phyloP scores from a whole-genome alignment of 2,797 vertebrate genomes.

The Ficedula albicollis region DNA sequence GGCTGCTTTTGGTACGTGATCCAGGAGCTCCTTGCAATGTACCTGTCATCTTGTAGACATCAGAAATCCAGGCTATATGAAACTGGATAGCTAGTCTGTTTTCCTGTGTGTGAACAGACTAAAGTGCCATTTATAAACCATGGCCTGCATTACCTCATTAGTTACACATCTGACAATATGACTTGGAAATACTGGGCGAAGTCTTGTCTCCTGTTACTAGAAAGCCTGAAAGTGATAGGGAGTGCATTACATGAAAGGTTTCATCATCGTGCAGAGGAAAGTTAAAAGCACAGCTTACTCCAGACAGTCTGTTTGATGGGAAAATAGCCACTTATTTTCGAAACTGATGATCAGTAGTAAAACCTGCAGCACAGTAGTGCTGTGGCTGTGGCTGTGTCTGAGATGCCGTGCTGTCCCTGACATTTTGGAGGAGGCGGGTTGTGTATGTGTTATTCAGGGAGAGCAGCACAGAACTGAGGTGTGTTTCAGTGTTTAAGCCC shows the following conservation, averaged over 20 bases:
- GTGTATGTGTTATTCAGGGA: neutral
- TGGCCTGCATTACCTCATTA: neutral
- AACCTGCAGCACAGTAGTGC: neutral
- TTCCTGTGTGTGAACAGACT: neutral
- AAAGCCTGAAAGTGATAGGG: neutral
- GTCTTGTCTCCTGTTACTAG: neutral
- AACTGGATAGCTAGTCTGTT: neutral
- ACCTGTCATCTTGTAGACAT: neutral
- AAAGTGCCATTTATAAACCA: neutral
- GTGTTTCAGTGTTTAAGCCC: neutral
- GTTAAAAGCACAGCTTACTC: neutral
- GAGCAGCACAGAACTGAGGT: neutral
- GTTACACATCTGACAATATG: neutral
- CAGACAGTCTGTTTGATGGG: neutral
- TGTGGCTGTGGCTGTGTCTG: neutral
- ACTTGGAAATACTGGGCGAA: rapidly evolving
- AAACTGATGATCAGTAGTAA: neutral
- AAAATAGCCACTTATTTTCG: neutral
- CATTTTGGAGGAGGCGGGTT: neutral
- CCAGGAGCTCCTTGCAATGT: neutral
- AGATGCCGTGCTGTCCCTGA: rapidly evolving
- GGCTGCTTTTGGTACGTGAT: rapidly evolving
- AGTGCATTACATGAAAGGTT: neutral
- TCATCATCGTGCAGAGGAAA: neutral
- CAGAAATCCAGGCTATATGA: neutral